Conservation (phyloP, 2,113 vertebrate genomes). For the Cyanocitta stelleri region DNA sequence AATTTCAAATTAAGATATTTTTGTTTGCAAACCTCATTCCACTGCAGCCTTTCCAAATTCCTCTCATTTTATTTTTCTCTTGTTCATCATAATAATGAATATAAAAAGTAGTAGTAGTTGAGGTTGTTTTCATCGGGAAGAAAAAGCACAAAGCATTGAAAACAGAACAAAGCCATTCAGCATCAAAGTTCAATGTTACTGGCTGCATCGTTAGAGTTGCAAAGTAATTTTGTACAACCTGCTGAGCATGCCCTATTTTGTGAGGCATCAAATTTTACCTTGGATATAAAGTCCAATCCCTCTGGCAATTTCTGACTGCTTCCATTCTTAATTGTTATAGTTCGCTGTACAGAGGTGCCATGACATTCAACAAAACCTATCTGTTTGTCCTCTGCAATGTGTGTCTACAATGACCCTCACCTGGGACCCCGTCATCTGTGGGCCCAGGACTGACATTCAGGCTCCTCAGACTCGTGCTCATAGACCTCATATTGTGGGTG, state of each 20-base stretch:
- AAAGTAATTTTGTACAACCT: neutral
- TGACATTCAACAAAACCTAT: neutral
- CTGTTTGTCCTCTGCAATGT: neutral
- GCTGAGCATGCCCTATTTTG: neutral
- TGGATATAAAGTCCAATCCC: neutral
- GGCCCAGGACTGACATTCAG: neutral
- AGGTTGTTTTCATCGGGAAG: neutral
- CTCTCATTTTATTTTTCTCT: neutral
- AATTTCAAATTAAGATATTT: neutral
- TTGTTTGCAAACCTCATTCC: neutral
- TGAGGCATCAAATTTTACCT: neutral
- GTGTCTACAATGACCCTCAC: neutral
- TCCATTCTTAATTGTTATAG: neutral
- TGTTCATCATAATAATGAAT: neutral
- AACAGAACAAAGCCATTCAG: neutral
- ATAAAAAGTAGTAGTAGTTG: neutral
- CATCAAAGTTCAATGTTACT: neutral
- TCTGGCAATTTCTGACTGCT: neutral
- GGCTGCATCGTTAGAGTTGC: neutral
- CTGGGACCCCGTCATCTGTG: fast-evolving
- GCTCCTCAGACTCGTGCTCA: neutral
- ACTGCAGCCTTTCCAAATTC: neutral
- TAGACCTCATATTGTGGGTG: neutral
- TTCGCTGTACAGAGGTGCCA: neutral
- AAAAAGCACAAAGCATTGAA: neutral